Conservation (phyloP, 2,797 vertebrate genomes). For the Iguana delicatissima region DNA sequence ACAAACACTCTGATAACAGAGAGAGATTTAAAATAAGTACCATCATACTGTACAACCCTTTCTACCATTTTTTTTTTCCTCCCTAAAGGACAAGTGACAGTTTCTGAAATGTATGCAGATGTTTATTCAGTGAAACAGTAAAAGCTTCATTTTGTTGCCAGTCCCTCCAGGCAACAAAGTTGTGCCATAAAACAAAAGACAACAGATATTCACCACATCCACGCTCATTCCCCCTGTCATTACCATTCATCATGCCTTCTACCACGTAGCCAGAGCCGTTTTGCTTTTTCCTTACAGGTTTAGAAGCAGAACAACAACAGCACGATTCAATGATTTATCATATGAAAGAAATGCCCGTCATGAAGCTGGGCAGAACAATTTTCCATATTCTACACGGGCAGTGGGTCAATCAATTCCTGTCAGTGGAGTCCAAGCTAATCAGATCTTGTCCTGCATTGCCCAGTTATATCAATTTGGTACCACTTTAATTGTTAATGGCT, state of each 20-base stretch:
- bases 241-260: slow-evolving; percentile 28
- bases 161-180: slow-evolving; percentile 27
- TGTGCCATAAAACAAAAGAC: slow-evolving; percentile 52
- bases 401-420: too few relatives aligned
- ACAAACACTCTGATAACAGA: neutral
- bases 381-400: too few relatives aligned
- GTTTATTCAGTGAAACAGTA: slow-evolving; percentile 37
- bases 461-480: too few relatives aligned
- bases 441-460: too few relatives aligned
- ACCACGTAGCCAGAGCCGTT: slow-evolving; percentile 28
- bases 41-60: neutral
- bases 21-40: neutral
- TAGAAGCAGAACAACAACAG: slow-evolving; percentile 37
- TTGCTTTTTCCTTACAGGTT: slow-evolving; percentile 46
- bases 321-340: neutral
- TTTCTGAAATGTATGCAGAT: slow-evolving; percentile 33
- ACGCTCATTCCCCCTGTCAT: slow-evolving; percentile 32
- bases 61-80: neutral
- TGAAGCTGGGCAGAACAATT: neutral
- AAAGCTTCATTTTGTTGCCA: slow-evolving; percentile 49
- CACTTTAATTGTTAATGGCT: too few relatives aligned
- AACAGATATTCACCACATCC: slow-evolving; percentile 6
- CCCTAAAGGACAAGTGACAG: neutral
- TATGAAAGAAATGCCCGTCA: neutral
- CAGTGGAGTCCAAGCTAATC: too few relatives aligned